Evolutionary conservation across 2,888 invertebrate species (phyloP), one percentile per base, ranked within the genome.

Genomic region (Drosophila rellima): DNA sequence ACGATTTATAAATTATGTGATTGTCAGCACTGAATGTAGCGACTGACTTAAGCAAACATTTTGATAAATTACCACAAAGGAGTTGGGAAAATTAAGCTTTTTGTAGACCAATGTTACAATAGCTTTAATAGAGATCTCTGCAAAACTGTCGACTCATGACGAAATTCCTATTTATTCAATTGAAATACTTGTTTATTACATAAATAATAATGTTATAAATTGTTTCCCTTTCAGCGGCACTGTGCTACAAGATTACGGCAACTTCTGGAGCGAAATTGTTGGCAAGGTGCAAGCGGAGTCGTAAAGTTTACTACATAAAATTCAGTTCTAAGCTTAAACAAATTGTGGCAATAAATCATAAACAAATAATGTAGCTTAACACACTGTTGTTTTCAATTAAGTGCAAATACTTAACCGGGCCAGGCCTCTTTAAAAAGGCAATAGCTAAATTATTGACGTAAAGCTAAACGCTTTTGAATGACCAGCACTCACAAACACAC

Each of bases 221-320:
- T 42, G 10, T 51, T 52, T 10, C 11, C 31, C 15, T 95, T 94
- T 39, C 94, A 96, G 96, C 44, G 96, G 96, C 48, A 95, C 96
- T 3, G 94, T 96, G 18, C 92, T 96, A 83, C 95, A 96, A 92
- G 95, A 95, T 81, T 96, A 96, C 90, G 94, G 94, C 52, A 95
- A 95, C 6, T 96, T 96, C 91, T 96, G 96, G 96, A 94, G 95
- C 23, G 94, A 95, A 75, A 91, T 96, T 37, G 93, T 95, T 45
- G 95, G 94, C 4, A 94, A 94, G 72, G 89, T 92, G 61, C 89
- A 91, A 65, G 75, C 74, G 37, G 78, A 86, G 40, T 78, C 76
- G 13, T 80, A 73, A 78, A 61, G 8, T 29, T 29, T 31, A 26
- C 50, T n/a, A 47, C 17, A 20, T 29, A 11, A 31, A 7, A 15